Evolutionary conservation across 2,797 vertebrate species (phyloP), one percentile per base, ranked within the genome.

Genomic region (Intellagama lesueurii): DNA sequence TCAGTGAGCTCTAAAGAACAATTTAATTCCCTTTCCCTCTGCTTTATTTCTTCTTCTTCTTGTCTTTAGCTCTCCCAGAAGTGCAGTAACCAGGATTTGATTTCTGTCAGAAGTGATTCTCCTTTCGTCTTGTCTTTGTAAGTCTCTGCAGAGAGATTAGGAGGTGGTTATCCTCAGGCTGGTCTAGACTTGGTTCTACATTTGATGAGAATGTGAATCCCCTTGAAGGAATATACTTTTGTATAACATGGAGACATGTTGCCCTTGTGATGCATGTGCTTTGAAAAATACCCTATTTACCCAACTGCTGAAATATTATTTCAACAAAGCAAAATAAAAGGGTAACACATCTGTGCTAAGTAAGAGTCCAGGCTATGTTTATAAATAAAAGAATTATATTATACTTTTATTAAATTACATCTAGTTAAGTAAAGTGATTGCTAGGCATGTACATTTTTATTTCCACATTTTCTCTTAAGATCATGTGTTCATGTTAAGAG

Each of bases 91-190:
- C 66, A 91, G 92, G 93, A 95, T 96, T 95, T 95, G 91, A 96
- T 96, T 96, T 96, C 94, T 96, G 94, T 95, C 95, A 95, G 94
- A 96, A 96, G 94, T 88, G 81, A 95, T 95, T 94, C 92, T 94
- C 92, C 91, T 95, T 94, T 90, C 89, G 87, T 94, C 94, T 94
- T 11, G 1, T 95, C 93, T 95, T 94, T 91, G n/a, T 90, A 89
- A 88, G 94, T 88, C 93, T 95, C 90, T 30, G 0, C 92, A 92
- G 94, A 91, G 92, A 94, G 88, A 91, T 93, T 94, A 91, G 91
- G 92, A 91, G 92, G 89, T 92, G 93, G 94, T 94, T 95, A 91
- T 95, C 92, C 93, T 94, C 73, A 0, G 90, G 91, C 91, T 95
- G 94, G 84, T 91, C 92, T 96, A 93, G 94, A 95, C 86, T 90